These are phyloP conservation scores for Drosophila flavopinicola DNA, from an alignment of 2,888 invertebrate species.

Conservation along the genomic window DNA sequence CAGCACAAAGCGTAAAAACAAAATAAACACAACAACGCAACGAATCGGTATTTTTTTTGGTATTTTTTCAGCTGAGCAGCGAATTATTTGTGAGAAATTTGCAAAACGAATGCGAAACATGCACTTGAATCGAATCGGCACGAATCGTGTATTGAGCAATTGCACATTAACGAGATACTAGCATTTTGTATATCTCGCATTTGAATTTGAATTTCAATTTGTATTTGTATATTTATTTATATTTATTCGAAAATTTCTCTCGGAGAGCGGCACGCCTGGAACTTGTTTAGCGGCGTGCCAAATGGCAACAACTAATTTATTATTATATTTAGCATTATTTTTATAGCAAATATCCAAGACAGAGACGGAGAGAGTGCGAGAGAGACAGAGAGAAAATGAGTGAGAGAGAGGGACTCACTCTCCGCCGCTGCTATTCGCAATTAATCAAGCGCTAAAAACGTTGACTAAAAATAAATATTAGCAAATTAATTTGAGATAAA, in stretches of 20 bases:
- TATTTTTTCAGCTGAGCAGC: conserved; percentile 20
- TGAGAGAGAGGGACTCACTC: conserved; percentile 2
- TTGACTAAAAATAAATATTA: conserved; percentile 78
- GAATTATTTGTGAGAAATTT: conserved; percentile 34
- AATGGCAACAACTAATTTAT: conserved; percentile 71
- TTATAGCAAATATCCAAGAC: conserved; percentile 44
- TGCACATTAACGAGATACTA: conserved; percentile 9
- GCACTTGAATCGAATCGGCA: conserved; percentile 56
- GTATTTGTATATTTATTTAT: conserved; percentile 20
- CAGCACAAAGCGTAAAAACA: conserved; percentile 33
- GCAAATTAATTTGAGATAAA: conserved; percentile 64
- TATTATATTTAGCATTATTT: conserved; percentile 56
- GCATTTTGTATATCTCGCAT: conserved; percentile 18
- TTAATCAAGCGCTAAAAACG: conserved; percentile 67
- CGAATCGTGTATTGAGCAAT: conserved; percentile 42
- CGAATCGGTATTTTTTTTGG: conserved; percentile 17
- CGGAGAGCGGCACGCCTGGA: conserved; percentile 33
- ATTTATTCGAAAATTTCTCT: neutral
- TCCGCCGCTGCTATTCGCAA: conserved; percentile 36
- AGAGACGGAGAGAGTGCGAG: neutral
- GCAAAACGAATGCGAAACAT: conserved; percentile 51
- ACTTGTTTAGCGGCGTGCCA: conserved; percentile 65
- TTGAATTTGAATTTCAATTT: conserved; percentile 31
- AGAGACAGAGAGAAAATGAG: conserved; percentile 4
- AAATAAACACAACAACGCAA: conserved; percentile 31